Base-by-base conservation (phyloP, 2,888 invertebrate species). In the Drosophila mulleri region DNA sequence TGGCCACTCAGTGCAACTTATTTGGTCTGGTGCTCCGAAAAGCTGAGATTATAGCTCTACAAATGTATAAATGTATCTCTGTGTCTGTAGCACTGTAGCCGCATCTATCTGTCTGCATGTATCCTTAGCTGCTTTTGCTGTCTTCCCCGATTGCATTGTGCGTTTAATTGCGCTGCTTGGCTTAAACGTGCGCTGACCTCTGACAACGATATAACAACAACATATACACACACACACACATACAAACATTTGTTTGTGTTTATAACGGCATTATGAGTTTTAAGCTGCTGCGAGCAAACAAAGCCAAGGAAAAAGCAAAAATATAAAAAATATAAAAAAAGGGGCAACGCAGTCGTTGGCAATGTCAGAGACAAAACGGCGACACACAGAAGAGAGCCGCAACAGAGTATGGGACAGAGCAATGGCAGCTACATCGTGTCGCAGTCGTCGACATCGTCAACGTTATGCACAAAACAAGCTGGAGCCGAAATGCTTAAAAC, bases 101-200 rank as follows among this genome's bases (percentile, higher is more conserved):
- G 37, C 14, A 29, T 35, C 58, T 75, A 23, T 35, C 58, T 75
- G 47, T 58, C 47, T 52, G 26, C 48, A 29, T 65, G 68, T 59
- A 52, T 68, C 70, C 72, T 39, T 47, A 44, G 48, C 35, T 56
- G 37, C 62, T 32, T 35, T 59, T 42, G 53, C 64, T 26, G 53
- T 61, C 37, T 53, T 62, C 52, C 29, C 70, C 71, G 68, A 75
- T 62, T 87, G 80, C 82, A 87, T 84, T 84, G 82, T 86, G 86
- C 75, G 86, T 85, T 82, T 86, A 86, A 86, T 86, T 88, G 83
- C 86, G 70, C 78, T 86, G 80, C 83, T 85, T 86, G 88, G 88
- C 86, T 86, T 86, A 83, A 86, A 85, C 86, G 86, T 80, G 86
- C 86, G 88, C 86, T 87, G 86, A 87, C 86, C 86, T 87, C 83